Evolutionary conservation across 2,797 vertebrate species (phyloP), one percentile per base, ranked within the genome.

Genomic region (Amblyopsis hoosieri): DNA sequence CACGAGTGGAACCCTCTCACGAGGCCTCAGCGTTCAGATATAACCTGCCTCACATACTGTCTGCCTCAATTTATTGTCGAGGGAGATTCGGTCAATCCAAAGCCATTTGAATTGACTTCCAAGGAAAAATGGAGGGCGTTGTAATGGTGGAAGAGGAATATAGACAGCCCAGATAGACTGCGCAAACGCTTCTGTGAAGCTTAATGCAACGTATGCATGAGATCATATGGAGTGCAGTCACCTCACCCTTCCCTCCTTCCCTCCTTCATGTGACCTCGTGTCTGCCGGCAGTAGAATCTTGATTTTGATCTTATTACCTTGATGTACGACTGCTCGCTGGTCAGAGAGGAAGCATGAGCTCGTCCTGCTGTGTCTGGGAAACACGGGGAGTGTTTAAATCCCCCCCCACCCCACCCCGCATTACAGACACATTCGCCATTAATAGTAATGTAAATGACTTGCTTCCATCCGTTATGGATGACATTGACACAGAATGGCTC

Each of bases 41-140:
- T 62, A 75, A 63, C 81, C 76, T 84, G 79, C 80, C 78, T 86
- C 82, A 76, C 84, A 73, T 8, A 73, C 79, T 87, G 85, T 89
- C 88, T 63, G 37, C 81, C 85, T 81, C 76, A 81, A 89, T 91
- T 88, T 88, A 84, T 80, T 78, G 80, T 83, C 65, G 72, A 81
- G 66, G 64, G 69, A 83, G 84, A 83, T 84, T 75, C 68, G 60
- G 83, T 72, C 78, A 84, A 83, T 87, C 80, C 81, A 9, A 74
- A 88, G 89, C 85, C 79, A 84, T 86, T 87, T 82, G 84, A 83
- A 84, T 82, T 81, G 79, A 79, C 79, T 88, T 86, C 83, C 23
- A 90, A 89, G 86, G 87, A 80, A 76, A 86, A 61, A 57, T 82
- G 65, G 82, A 87, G 88, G 90, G 75, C 85, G 52, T 78, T 77